Conservation (phyloP, 2,888 invertebrate genomes). For the Tuta absoluta region DNA sequence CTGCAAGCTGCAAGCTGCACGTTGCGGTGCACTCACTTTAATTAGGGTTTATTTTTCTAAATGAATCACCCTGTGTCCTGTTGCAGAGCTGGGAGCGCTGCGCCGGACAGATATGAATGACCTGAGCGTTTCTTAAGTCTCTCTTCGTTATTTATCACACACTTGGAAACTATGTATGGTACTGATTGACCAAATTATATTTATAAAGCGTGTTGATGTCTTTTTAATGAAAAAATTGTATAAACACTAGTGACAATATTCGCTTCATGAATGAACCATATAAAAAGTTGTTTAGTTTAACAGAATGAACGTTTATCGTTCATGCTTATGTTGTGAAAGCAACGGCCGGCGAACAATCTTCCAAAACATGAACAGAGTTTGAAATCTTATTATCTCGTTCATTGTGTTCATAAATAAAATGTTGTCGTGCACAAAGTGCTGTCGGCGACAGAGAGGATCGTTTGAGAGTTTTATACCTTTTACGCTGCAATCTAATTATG, state of each 20-base stretch:
- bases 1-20: not conserved
- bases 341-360: not conserved
- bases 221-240: too few species aligned
- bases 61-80: not conserved
- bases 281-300: too few species aligned
- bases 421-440: conserved; percentile 53
- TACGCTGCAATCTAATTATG: conserved; percentile 53
- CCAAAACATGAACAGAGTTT: not conserved
- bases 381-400: not conserved
- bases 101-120: not conserved
- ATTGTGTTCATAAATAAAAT: conserved; percentile 10
- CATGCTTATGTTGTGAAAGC: not conserved
- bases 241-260: too few species aligned
- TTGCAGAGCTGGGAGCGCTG: not conserved
- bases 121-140: not conserved
- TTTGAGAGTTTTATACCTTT: conserved; percentile 42
- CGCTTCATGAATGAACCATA: too few species aligned
- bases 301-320: too few species aligned
- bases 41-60: conserved; percentile 25
- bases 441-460: conserved; percentile 44
- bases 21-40: conserved; percentile 25
- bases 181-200: too few species aligned
- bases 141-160: not conserved
- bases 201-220: too few species aligned
- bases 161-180: too few species aligned